Evolutionary conservation across 2,888 invertebrate species (phyloP).

Genomic region (Agonopterix heracliana): DNA sequence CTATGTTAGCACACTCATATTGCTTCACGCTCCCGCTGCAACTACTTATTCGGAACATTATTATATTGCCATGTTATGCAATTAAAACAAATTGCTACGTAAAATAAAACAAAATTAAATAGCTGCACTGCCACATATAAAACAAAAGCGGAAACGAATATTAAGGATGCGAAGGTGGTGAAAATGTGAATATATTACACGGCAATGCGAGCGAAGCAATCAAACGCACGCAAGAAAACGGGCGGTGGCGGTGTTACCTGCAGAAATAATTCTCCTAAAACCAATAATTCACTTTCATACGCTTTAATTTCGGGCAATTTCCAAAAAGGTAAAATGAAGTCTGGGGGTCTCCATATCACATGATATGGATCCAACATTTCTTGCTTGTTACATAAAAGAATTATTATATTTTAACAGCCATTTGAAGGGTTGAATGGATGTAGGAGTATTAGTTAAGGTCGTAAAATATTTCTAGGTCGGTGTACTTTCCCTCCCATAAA

Average conservation of each 20-base stretch:
- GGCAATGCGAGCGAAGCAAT: conserved; percentile 56
- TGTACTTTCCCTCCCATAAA: conserved; percentile 13
- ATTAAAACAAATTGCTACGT: conserved; percentile 8
- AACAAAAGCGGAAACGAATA: conserved; percentile 54
- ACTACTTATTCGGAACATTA: too few relatives aligned
- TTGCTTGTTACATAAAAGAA: conserved; percentile 11
- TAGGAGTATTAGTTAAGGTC: conserved; percentile 5
- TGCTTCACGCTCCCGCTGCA: too few relatives aligned
- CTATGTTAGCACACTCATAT: too few relatives aligned
- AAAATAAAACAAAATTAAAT: conserved; percentile 10
- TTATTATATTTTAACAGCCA: conserved; percentile 6
- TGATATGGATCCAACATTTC: conserved; percentile 7
- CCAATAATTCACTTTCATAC: conserved; percentile 67
- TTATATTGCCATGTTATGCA: background rate
- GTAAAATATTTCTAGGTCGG: conserved; percentile 11
- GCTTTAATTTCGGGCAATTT: conserved; percentile 62
- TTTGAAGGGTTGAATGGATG: conserved; percentile 8
- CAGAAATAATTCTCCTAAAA: conserved; percentile 57
- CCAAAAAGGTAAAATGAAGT: conserved; percentile 35
- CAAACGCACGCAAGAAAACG: conserved; percentile 69
- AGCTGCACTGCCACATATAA: conserved; percentile 22
- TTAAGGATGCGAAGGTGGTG: conserved; percentile 68
- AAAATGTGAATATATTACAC: conserved; percentile 73
- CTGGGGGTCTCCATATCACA: background rate
- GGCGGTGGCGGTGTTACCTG: conserved; percentile 39